These are phyloP conservation scores for Trichosurus vulpecula DNA, from an alignment of 2,797 vertebrate species.

Conservation along the genomic window DNA sequence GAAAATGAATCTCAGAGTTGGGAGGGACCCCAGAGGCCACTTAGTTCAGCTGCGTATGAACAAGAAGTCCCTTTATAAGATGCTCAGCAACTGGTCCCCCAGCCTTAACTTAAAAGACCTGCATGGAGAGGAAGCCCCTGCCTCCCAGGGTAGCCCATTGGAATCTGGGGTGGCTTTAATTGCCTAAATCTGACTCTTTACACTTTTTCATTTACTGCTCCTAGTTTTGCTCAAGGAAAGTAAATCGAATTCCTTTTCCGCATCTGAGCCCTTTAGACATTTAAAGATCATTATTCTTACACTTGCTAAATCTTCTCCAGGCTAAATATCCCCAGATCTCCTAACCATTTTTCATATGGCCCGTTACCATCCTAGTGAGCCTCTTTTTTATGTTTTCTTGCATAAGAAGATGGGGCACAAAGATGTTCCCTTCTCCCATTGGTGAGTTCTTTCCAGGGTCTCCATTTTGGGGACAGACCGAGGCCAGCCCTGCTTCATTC, in stretches of 20 bases:
- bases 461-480: not conserved
- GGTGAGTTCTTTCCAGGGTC: not conserved
- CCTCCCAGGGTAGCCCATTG: not conserved
- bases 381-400: not conserved
- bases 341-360: not conserved
- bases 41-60: not conserved
- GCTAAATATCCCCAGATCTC: not conserved
- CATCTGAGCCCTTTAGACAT: not conserved
- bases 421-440: not conserved
- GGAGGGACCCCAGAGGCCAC: not conserved
- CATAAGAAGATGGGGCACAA: not conserved
- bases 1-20: not conserved
- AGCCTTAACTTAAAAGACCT: not conserved
- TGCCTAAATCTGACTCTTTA: not conserved
- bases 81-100: not conserved
- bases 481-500: too few species aligned
- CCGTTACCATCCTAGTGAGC: not conserved
- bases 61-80: not conserved
- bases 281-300: not conserved
- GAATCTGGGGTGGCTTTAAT: not conserved
- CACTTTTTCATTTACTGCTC: not conserved
- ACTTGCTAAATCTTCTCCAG: not conserved
- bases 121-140: not conserved
- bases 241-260: not conserved
- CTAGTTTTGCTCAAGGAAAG: not conserved